phyloP scores from a whole-genome alignment of 2,797 vertebrate species.

The Mus caroli region DNA sequence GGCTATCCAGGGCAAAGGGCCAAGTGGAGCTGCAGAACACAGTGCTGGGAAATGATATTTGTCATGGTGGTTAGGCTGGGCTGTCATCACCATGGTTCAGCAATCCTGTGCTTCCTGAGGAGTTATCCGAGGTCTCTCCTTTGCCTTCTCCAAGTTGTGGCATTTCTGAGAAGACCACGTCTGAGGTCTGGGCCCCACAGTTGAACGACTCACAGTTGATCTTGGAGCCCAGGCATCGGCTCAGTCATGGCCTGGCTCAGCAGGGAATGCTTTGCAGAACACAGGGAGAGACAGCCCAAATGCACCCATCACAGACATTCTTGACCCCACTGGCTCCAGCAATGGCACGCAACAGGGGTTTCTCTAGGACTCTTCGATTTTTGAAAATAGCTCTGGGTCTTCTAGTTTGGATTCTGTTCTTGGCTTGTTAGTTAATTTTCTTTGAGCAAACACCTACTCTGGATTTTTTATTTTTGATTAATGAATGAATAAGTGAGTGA shows the following conservation, averaged over 20 bases:
- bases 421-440: neutral
- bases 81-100: neutral
- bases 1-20: neutral
- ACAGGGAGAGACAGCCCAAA: neutral
- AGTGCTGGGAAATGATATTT: neutral
- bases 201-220: neutral
- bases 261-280: neutral
- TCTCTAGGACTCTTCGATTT: conserved; percentile 25
- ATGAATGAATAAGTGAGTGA: neutral
- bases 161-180: conserved; percentile 40
- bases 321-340: neutral
- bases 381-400: neutral
- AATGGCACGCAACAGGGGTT: neutral
- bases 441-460: neutral
- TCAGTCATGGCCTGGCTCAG: neutral
- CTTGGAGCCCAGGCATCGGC: neutral
- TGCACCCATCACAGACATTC: neutral
- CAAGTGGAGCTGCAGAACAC: neutral
- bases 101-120: neutral
- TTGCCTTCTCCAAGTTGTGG: neutral
- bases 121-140: neutral
- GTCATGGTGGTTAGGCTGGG: neutral
- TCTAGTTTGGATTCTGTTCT: conserved; percentile 17
- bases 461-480: neutral
- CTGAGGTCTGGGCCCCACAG: neutral